Percentiles rank a stretch among this genome's conserved stretches.
phyloP scores from a whole-genome alignment of 2,888 invertebrate genomes.

The Rhagonycha fulva region DNA sequence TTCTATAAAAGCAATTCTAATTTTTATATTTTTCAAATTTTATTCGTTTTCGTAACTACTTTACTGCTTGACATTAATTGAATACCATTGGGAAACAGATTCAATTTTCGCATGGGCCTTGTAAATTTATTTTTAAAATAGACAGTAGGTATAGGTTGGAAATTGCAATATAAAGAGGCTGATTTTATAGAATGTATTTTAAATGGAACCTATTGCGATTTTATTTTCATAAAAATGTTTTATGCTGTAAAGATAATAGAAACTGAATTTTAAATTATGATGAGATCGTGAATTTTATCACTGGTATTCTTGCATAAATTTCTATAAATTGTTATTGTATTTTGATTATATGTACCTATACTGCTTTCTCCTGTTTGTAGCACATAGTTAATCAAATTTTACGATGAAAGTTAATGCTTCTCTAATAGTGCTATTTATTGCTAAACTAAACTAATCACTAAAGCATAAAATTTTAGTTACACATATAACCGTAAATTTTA shows the following conservation, averaged over 20 bases:
- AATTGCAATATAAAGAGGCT: neutral
- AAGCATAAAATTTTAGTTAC: neutral
- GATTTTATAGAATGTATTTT: neutral
- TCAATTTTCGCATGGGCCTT: neutral
- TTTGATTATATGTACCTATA: neutral
- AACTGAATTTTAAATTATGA: neutral
- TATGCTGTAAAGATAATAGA: neutral
- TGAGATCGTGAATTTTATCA: neutral
- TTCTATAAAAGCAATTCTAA: no score
- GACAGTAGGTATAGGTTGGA: neutral
- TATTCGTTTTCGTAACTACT: neutral
- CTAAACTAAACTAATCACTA: neutral
- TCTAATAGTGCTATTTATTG: neutral
- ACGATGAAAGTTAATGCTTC: neutral
- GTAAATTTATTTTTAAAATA: neutral
- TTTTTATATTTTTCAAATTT: neutral
- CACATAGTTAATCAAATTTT: no score
- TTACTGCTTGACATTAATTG: neutral
- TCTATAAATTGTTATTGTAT: neutral
- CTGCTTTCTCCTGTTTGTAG: neutral
- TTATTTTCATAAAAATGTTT: neutral
- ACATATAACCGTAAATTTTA: neutral
- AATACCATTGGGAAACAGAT: neutral
- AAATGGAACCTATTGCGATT: neutral
- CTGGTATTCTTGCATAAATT: neutral